Conservation (phyloP, 2,113 vertebrate species). For the Pogona vitticeps region DNA sequence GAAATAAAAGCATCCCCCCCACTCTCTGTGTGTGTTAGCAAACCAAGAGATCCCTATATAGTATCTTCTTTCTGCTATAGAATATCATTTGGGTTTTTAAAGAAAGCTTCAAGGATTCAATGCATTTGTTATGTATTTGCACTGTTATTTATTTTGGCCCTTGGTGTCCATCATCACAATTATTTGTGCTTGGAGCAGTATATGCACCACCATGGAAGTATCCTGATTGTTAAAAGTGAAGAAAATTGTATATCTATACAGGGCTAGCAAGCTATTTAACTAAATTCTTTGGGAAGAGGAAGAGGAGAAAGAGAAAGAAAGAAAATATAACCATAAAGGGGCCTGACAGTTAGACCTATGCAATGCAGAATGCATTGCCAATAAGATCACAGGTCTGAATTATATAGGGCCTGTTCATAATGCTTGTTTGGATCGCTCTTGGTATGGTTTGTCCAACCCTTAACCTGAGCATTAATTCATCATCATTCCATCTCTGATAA, state of each 20-base stretch:
- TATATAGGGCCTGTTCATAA: too few relatives aligned
- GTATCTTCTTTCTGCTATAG: constrained; percentile 20
- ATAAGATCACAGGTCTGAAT: too few relatives aligned
- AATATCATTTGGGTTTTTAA: constrained; percentile 6
- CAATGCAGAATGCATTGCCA: too few relatives aligned
- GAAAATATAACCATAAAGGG: constrained; percentile 12
- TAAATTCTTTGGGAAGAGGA: neutral
- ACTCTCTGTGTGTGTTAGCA: neutral
- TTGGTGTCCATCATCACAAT: constrained; percentile 31
- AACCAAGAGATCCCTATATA: constrained; percentile 1
- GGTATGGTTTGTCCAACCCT: too few relatives aligned
- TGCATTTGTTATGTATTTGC: constrained; percentile 27
- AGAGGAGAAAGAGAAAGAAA: neutral
- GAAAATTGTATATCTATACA: constrained; percentile 26
- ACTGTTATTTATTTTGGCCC: constrained; percentile 49
- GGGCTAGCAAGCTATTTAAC: constrained; percentile 38
- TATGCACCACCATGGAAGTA: constrained; percentile 27
- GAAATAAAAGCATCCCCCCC: constrained; percentile 10
- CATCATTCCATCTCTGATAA: too few relatives aligned
- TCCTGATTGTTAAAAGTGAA: constrained; percentile 30
- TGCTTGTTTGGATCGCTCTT: too few relatives aligned
- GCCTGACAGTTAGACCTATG: too few relatives aligned
- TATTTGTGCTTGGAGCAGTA: constrained; percentile 24
- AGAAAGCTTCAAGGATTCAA: neutral
- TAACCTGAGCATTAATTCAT: too few relatives aligned